Evolutionary conservation across 2,888 invertebrate species (phyloP), one percentile per base, ranked within the genome.

Genomic region (Agriopis aurantiaria): DNA sequence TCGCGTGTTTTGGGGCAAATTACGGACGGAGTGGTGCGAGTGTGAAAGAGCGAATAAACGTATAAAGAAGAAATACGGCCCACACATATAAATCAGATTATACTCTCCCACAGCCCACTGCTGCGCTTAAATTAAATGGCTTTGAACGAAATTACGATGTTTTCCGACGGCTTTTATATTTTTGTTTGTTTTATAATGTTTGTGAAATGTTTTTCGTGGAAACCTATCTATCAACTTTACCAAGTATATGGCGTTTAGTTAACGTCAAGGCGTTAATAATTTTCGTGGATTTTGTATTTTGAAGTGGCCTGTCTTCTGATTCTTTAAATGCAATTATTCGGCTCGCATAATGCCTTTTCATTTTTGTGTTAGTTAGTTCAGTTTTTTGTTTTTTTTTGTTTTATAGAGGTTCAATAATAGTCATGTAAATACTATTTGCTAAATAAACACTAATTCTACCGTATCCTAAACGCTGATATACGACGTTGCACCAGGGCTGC

Each of bases 61-160:
- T 80, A 85, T 85, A 85, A 85, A 87, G 83, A 83, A 86, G 85
- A 86, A 85, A 85, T 83, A 86, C 84, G 77, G 82, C 80, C 80
- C 80, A 77, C 75, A 85, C 85, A 86, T 88, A 89, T 89, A 90
- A 91, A 91, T 90, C 90, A 87, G 90, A 89, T 91, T 89, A 89
- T 83, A 80, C 80, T 81, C 85, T 82, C 80, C 78, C 81, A 80
- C 81, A 77, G 81, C 83, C 80, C 82, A 79, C 58, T 58, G 62
- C 85, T 82, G 82, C 79, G 83, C 84, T 84, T 85, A 87, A 89
- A 89, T 88, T 86, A 87, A 77, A 89, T 85, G 85, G 86, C 84
- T 87, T 82, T 85, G 84, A 85, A 86, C 82, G 82, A 85, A 87
- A 90, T 88, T 88, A 90, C 87, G 85, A 85, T 87, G 88, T 85